Conservation (phyloP, 92 coral and sea anemone genomes). For the Epizoanthus ramosus region DNA sequence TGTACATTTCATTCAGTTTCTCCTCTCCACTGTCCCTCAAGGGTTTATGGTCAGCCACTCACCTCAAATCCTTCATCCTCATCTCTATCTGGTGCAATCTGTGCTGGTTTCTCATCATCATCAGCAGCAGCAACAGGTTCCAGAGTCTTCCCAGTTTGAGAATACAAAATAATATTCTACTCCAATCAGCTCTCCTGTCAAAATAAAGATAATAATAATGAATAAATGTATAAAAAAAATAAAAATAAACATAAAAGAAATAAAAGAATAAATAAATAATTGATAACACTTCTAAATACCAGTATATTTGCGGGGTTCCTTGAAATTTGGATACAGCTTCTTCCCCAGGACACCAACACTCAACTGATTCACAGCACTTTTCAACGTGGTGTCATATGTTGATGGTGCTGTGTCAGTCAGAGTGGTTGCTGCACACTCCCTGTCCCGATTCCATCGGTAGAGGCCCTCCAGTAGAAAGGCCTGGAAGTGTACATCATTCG, state of each 20-base stretch:
- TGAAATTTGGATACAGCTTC: neutral
- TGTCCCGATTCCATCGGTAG: constrained; percentile 36
- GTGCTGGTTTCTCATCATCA: neutral
- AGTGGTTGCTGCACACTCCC: constrained; percentile 31
- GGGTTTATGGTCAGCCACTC: neutral
- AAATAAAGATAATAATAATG: neutral
- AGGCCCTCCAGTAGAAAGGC: constrained; percentile 46
- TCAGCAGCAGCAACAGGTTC: neutral
- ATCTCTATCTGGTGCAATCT: neutral
- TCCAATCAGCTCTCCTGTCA: constrained; percentile 48
- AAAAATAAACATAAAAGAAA: neutral
- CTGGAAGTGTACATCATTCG: constrained; percentile 50
- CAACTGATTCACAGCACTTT: constrained; percentile 34
- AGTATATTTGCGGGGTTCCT: constrained; percentile 49
- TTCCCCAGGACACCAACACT: constrained; percentile 36
- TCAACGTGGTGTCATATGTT: constrained; percentile 9
- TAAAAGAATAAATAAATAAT: neutral
- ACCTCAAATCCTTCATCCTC: constrained; percentile 16
- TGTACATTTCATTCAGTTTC: too few species aligned
- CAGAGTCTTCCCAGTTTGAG: neutral
- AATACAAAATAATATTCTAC: constrained; percentile 41
- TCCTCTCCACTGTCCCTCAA: too few species aligned
- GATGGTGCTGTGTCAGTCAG: neutral
- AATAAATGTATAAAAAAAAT: neutral
- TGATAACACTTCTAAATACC: constrained; percentile 12